These are phyloP conservation scores for Peromyscus aztecus DNA, from an alignment of 2,797 vertebrate species.

Conservation along the genomic window DNA sequence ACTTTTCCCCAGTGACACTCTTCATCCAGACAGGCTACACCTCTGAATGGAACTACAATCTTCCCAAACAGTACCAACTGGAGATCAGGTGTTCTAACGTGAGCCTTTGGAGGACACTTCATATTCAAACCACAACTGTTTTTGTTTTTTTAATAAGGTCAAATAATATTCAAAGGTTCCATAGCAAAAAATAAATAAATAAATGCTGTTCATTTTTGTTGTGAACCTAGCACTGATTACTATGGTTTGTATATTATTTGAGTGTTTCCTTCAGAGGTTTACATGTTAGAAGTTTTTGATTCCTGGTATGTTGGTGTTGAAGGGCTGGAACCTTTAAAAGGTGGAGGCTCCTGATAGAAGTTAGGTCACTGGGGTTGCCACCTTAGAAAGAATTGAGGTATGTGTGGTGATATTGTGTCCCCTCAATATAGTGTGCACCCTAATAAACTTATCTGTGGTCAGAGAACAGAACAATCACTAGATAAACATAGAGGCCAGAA, in stretches of 20 bases:
- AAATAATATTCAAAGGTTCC: not conserved
- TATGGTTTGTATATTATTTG: not conserved
- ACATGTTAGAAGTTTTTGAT: not conserved
- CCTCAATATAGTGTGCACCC: too few relatives aligned
- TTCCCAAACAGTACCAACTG: not conserved
- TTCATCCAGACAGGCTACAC: not conserved
- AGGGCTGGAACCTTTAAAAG: not conserved
- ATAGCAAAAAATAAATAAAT: not conserved
- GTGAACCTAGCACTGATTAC: not conserved
- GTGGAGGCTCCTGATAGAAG: not conserved
- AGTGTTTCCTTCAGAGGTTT: not conserved
- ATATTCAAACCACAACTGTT: not conserved
- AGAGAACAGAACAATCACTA: too few relatives aligned
- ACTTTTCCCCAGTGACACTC: not conserved
- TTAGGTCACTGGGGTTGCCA: not conserved
- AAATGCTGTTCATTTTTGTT: not conserved
- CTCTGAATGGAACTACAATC: not conserved
- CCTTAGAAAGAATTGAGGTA: not conserved
- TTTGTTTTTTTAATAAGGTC: not conserved
- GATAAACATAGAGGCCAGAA: too few relatives aligned
- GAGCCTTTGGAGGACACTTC: not conserved
- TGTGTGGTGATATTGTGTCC: too few relatives aligned
- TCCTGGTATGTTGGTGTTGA: not conserved
- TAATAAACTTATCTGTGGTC: too few relatives aligned
- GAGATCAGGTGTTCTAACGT: not conserved